Evolutionary conservation across 2,888 invertebrate genomes (phyloP), one percentile per base, ranked within the genome.

Genomic region (Pantelozetes paolii): DNA sequence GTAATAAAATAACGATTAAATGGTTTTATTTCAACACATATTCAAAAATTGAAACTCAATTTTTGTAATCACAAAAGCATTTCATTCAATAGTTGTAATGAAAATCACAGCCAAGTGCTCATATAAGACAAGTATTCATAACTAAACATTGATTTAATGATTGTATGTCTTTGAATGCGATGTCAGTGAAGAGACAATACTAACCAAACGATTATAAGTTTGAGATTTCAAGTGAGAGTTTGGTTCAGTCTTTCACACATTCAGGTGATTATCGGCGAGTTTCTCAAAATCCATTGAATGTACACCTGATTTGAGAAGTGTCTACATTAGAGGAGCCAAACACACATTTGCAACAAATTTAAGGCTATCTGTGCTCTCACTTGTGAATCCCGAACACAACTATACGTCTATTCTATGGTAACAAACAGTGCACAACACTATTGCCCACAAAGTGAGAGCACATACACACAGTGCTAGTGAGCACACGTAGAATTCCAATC

Each of bases 261-360:
- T 20, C 50, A 50, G 50, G 50, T 50, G 50, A 50, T 50, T 20
- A 50, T 1, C 2, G 50, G 20, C 6, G 50, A 50, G 20, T 50
- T 50, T 50, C n/a, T n/a, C n/a, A n/a, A 50, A 50, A 50, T n/a
- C 50, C 50, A 50, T 50, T 50, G n/a, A 50, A 50, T 50, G 50
- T 50, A 20, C n/a, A 50, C 50, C n/a, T 20, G 20, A 50, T 50
- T 50, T n/a, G 20, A 50, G 50, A n/a, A 20, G 50, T 50, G 50
- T n/a, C 50, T 50, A 50, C 50, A 50, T 20, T 45, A 45, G 8
- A 40, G 13, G 45, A 45, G 45, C 2, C 2, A 50, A 20, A 50
- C 15, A n/a, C 15, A 2, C 5, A 50, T 20, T n/a, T 6, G n/a
- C n/a, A 2, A 50, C 6, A 50, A 50, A n/a, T 13, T 45, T 15